Evolutionary conservation across 2,888 invertebrate species (phyloP).

Genomic region (Neoitamus cyanurus): DNA sequence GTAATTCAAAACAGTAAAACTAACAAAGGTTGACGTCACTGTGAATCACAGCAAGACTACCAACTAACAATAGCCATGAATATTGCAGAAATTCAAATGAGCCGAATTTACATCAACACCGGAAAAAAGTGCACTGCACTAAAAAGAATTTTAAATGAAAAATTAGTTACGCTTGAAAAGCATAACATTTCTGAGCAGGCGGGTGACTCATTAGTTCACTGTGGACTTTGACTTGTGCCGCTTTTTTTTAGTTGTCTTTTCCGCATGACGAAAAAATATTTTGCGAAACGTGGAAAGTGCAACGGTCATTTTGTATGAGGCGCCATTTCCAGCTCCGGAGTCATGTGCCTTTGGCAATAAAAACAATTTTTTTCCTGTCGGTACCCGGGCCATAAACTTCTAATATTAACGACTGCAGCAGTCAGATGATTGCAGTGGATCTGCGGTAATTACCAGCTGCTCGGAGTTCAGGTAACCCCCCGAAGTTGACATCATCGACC

Average conservation of each 20-base stretch:
- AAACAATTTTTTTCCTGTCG: not conserved
- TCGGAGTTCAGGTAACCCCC: not conserved
- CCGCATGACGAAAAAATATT: not conserved
- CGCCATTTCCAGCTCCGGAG: not conserved
- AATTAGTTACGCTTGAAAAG: not conserved
- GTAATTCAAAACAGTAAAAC: not conserved
- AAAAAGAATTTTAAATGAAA: not conserved
- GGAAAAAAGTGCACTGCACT: not conserved
- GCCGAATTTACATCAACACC: not conserved
- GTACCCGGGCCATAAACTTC: not conserved
- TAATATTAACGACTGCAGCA: conserved; percentile 1
- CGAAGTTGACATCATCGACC: not conserved
- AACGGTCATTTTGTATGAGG: not conserved
- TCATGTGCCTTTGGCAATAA: not conserved
- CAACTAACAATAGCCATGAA: not conserved
- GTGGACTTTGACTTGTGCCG: not conserved
- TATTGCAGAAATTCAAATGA: conserved; percentile 1
- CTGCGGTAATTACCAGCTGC: not conserved
- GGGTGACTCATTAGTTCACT: not conserved
- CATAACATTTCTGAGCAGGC: not conserved
- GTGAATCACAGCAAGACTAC: not conserved
- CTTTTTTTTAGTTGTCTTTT: not conserved
- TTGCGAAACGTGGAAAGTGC: not conserved
- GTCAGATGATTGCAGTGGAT: not conserved
- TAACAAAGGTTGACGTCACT: not conserved